phyloP scores from a whole-genome alignment of 2,113 vertebrate species.

The Gila orcuttii region DNA sequence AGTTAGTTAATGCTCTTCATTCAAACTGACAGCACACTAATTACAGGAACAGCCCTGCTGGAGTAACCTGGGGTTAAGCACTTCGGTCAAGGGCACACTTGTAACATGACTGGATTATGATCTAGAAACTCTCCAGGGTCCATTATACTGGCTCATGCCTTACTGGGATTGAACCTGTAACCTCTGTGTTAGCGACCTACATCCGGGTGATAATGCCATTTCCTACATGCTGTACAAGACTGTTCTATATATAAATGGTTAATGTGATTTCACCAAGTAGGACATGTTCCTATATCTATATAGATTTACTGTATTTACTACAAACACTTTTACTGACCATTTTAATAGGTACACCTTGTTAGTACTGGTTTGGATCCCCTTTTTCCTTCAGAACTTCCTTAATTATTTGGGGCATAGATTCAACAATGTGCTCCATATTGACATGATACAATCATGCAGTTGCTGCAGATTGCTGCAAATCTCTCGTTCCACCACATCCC shows the following conservation, averaged over 20 bases:
- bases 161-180: conserved; percentile 29
- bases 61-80: conserved; percentile 41
- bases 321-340: too few relatives aligned
- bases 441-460: too few relatives aligned
- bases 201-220: conserved; percentile 1
- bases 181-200: conserved; percentile 4
- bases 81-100: conserved; percentile 43
- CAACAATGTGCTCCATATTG: too few relatives aligned
- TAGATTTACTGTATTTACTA: too few relatives aligned
- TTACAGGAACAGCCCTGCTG: conserved; percentile 31
- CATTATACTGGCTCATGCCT: conserved; percentile 16
- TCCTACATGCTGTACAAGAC: background rate
- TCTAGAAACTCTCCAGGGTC: conserved; percentile 36
- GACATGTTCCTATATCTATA: too few relatives aligned
- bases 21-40: conserved; percentile 35
- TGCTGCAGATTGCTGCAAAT: too few relatives aligned
- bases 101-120: conserved; percentile 39
- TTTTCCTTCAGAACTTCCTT: too few relatives aligned
- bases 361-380: too few relatives aligned
- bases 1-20: conserved; percentile 10
- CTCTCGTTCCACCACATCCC: too few relatives aligned
- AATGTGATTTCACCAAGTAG: too few relatives aligned
- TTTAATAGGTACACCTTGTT: too few relatives aligned
- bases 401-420: too few relatives aligned
- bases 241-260: background rate